Base-by-base conservation (phyloP, 1,140 invertebrate species). In the Brachionus rubens region DNA sequence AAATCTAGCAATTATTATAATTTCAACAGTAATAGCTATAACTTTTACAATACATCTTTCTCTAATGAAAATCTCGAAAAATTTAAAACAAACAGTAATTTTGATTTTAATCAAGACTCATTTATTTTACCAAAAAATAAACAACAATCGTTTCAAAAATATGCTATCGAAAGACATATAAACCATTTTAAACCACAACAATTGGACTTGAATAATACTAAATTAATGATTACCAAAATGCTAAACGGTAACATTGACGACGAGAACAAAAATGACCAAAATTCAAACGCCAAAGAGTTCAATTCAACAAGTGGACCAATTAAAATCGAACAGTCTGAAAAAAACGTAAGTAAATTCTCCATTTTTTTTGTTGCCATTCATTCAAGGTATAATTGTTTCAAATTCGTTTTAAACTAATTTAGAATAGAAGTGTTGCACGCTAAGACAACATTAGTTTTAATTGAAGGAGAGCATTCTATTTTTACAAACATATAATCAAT, bases 11-110 rank as follows among this genome's bases (percentile, higher is more conserved):
- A 65, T 24, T 33, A 59, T 36, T 59, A 59, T 59, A 65, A 43
- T 43, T 65, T 65, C 0, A 43, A 43, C 59, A 65, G 59, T 65
- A 43, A 43, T 43, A 65, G 40, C 40, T 43, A 41, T 65, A 65
- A 65, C 30, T 65, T 24, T 43, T 65, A 65, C 30, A 65, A 65
- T 65, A 65, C 59, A 65, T 65, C 59, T 65, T 65, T 65, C 43
- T 65, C 59, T n/a, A 65, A 65, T 43, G 59, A 65, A 59, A 59
- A 43, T 65, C 59, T 43, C 12, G 40, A 43, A 43, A 65, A 65
- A 65, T 65, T 65, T 41, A 65, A 65, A 65, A 43, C 59, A 65
- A 65, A 59, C 30, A 59, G 54, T 40, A 59, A 33, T 59, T 59
- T 16, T 24, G 59, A 43, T 65, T 65, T 65, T 14, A 65, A 65